Conservation (phyloP, 2,797 vertebrate genomes). For the Propithecus deckenii region DNA sequence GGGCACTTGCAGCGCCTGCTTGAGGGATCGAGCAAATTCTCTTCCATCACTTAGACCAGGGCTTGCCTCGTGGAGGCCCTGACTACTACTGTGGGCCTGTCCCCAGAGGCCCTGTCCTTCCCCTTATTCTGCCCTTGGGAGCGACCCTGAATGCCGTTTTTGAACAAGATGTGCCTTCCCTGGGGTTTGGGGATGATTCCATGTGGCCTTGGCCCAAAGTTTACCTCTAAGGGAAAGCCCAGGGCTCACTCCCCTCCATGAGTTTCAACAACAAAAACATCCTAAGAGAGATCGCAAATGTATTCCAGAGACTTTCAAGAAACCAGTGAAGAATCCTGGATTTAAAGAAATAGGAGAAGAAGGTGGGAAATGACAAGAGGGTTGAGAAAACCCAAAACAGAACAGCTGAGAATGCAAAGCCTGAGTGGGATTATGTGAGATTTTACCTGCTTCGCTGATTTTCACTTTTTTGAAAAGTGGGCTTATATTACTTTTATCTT, state of each 20-base stretch:
- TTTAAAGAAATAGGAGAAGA: background rate
- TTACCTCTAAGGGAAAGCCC: background rate
- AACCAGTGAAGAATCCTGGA: background rate
- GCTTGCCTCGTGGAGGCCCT: background rate
- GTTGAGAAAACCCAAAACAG: background rate
- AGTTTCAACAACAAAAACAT: background rate
- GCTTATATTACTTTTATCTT: background rate
- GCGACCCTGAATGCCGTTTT: background rate
- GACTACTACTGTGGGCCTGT: background rate
- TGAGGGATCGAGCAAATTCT: background rate
- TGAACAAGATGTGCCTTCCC: background rate
- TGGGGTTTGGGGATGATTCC: too few relatives aligned
- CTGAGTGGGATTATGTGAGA: background rate
- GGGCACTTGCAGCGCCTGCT: accelerated
- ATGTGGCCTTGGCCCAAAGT: background rate
- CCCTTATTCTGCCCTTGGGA: background rate
- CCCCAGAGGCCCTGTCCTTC: background rate
- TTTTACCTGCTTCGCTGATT: background rate
- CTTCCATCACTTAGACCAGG: background rate
- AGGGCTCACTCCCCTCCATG: background rate
- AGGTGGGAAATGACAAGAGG: background rate
- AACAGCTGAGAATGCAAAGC: background rate
- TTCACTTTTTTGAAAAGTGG: background rate
- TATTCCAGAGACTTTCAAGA: background rate
- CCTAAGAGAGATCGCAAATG: background rate